A percentile compares a stretch with the other conserved stretches of the same genome.
Evolutionary conservation across 2,797 vertebrate genomes (phyloP).

Genomic region (Steatocranus sp.): DNA sequence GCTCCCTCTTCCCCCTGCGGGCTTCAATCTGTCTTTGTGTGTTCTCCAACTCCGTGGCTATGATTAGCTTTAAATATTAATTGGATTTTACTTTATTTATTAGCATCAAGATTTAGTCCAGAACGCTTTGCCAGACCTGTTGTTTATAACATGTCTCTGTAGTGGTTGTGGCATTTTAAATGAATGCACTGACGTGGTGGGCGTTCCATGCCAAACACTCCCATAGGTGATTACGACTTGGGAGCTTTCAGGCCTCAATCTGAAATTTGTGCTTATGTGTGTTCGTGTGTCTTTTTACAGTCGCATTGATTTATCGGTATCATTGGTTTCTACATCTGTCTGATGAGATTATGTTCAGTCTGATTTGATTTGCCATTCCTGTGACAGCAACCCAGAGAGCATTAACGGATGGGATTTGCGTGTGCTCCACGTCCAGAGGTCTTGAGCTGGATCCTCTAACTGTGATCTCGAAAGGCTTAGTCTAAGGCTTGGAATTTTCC

Average conservation of each 20-base stretch:
- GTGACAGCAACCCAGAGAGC: slow-evolving; percentile 32
- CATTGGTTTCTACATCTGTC: slow-evolving; percentile 39
- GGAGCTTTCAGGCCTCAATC: slow-evolving; percentile 40
- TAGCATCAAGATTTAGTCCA: slow-evolving; percentile 55
- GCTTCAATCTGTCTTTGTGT: slow-evolving; percentile 74
- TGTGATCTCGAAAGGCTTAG: slow-evolving; percentile 50
- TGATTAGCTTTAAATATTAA: slow-evolving; percentile 76
- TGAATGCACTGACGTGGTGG: slow-evolving; percentile 19
- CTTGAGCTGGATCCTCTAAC: slow-evolving; percentile 46
- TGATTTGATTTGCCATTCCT: slow-evolving; percentile 44
- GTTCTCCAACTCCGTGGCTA: slow-evolving; percentile 67
- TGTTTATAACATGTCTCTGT: slow-evolving; percentile 30
- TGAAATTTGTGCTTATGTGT: not conserved
- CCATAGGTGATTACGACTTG: slow-evolving; percentile 38
- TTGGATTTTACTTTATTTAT: slow-evolving; percentile 75
- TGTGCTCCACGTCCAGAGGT: slow-evolving; percentile 50
- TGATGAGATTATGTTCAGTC: slow-evolving; percentile 42
- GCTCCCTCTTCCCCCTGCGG: slow-evolving; percentile 50
- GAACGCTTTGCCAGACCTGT: slow-evolving; percentile 24
- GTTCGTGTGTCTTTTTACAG: not conserved
- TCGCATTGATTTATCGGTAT: slow-evolving; percentile 39
- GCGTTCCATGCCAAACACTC: slow-evolving; percentile 29
- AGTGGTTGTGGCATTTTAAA: slow-evolving; percentile 13
- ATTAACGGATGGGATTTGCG: slow-evolving; percentile 47
- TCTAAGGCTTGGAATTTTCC: slow-evolving; percentile 46